Evolutionary conservation across 2,113 vertebrate genomes (phyloP).

Genomic region (Oxyruncus cristatus): DNA sequence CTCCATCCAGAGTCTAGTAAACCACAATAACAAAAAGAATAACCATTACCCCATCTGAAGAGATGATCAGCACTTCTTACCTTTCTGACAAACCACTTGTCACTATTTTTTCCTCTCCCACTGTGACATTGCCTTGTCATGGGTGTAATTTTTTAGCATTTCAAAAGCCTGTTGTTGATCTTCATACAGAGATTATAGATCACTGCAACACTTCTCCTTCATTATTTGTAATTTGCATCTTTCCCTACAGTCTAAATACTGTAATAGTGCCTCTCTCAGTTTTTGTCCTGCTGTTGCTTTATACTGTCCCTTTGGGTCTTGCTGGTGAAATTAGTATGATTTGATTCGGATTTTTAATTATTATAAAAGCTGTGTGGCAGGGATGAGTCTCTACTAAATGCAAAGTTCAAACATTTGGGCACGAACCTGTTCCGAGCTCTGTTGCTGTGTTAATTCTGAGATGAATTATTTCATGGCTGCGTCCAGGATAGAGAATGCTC

Average conservation of each 20-base stretch:
- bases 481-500: accelerated
- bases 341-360: conserved; percentile 1
- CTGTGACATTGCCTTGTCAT: neutral
- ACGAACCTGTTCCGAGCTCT: accelerated
- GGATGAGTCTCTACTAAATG: neutral
- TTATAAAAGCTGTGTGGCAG: neutral
- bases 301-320: neutral
- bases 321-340: neutral
- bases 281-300: conserved; percentile 12
- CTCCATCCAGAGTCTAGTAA: neutral
- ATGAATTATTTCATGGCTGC: neutral
- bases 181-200: conserved; percentile 17
- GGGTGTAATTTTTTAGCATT: neutral
- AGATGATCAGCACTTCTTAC: neutral
- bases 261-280: neutral
- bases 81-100: conserved; percentile 1
- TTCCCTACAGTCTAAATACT: neutral
- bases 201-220: neutral
- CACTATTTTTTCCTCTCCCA: neutral
- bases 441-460: neutral
- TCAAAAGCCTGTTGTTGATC: neutral
- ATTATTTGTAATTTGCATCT: conserved; percentile 30
- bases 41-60: neutral
- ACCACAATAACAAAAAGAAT: neutral
- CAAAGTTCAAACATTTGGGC: neutral